These are phyloP conservation scores for Epicauta chinensis DNA, from an alignment of 1,140 invertebrate genomes.

Conservation along the genomic window DNA sequence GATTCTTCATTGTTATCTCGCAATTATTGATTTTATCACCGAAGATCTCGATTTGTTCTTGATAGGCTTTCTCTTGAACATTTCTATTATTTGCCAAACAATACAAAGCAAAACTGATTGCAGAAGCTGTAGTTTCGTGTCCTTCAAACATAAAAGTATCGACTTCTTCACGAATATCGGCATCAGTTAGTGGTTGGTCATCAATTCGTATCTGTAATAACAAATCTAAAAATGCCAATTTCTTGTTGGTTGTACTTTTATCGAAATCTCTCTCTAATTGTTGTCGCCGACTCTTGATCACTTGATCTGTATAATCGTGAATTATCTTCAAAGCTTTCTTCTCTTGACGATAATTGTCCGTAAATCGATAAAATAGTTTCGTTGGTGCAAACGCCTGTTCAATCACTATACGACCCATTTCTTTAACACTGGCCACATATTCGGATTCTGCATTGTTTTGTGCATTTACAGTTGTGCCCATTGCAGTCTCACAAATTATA, in stretches of 20 bases:
- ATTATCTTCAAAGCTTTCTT: constrained; percentile 53
- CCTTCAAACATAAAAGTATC: constrained; percentile 81
- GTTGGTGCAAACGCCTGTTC: constrained; percentile 42
- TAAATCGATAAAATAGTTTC: constrained; percentile 27
- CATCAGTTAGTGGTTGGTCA: constrained; percentile 50
- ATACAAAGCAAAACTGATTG: constrained; percentile 43
- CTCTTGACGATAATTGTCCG: constrained; percentile 33
- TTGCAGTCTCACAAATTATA: constrained; percentile 77
- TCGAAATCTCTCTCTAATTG: constrained; percentile 26
- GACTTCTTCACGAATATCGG: constrained; percentile 74
- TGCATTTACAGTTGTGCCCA: constrained; percentile 62
- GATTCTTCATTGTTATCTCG: constrained; percentile 42
- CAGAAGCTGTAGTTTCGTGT: constrained; percentile 44
- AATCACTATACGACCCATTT: constrained; percentile 42
- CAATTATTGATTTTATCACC: constrained; percentile 5
- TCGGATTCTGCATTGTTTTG: constrained; percentile 63
- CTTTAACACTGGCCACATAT: constrained; percentile 66
- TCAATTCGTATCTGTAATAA: constrained; percentile 56
- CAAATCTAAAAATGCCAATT: constrained; percentile 68
- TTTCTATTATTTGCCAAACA: constrained; percentile 51
- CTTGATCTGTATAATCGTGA: constrained; percentile 60
- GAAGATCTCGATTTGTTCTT: constrained; percentile 16
- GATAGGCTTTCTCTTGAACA: constrained; percentile 42
- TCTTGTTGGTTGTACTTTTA: constrained; percentile 32
- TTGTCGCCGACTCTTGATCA: constrained; percentile 43